Evolutionary conservation across 1,140 invertebrate species (phyloP), one percentile per base, ranked within the genome.

Genomic region (Babylonia areolata): DNA sequence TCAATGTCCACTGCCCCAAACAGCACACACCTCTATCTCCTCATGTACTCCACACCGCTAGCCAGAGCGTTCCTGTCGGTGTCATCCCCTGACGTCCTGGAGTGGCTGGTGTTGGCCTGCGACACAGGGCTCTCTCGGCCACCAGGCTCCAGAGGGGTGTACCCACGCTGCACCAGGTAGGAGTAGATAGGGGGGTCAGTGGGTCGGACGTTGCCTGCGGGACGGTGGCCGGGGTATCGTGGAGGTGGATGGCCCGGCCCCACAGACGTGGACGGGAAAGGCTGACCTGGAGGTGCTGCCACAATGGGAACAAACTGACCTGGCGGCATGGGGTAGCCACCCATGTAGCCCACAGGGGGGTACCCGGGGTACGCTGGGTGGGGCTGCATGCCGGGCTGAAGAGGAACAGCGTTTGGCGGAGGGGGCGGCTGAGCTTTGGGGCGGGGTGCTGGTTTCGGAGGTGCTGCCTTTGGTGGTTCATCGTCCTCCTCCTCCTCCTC

Each of bases 91-190:
- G 81, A 82, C 33, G 42, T 64, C 20, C 80, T 40, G 12, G 88
- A 88, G 33, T 82, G 80, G 54, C 81, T 81, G 39, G 80, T 86
- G 28, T 71, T 83, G 31, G 46, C 78, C 33, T 82, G 81, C 31
- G 81, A 84, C 35, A 40, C 75, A 33, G 46, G 78, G 42, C 87
- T 39, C 88, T 77, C 5, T n/a, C 28, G 11, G 28, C 40, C 33
- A 17, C 82, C 82, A 17, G 85, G 82, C 69, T 87, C 87, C 71
- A 88, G 20, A 23, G 89, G 89, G 15, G 84, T 88, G 86, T 92
- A 92, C 39, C 91, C 91, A 39, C 91, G 84, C 73, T 88, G 90
- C 23, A 92, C 91, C n/a, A 92, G 86, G 73, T 92, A 88, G 6
- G 90, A 90, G 84, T 89, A 92, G 11, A 89, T 85, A n/a, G 91